These are phyloP conservation scores for Callimorpha dominula DNA, from an alignment of 2,888 invertebrate species.

Conservation along the genomic window DNA sequence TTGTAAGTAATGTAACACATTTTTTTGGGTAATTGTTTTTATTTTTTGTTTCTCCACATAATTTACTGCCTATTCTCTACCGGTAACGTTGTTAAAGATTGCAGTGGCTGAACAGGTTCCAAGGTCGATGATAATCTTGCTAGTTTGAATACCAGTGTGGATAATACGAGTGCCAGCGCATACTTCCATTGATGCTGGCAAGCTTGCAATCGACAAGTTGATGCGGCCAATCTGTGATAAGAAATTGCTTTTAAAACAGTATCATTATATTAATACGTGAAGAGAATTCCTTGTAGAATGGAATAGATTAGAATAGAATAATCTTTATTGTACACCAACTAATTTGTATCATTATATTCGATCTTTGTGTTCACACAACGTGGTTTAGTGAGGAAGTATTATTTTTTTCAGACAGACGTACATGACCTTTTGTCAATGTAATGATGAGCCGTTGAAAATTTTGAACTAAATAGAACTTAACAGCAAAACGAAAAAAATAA, in stretches of 20 bases:
- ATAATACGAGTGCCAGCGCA: conserved; percentile 72
- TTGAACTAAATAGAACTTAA: too few relatives aligned
- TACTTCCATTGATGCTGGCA: conserved; percentile 73
- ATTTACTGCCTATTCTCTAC: conserved; percentile 25
- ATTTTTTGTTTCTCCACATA: neutral
- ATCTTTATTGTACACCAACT: too few relatives aligned
- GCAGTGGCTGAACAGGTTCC: conserved; percentile 71
- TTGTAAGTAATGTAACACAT: neutral
- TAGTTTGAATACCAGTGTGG: conserved; percentile 68
- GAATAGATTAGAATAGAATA: too few relatives aligned
- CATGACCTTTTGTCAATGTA: neutral
- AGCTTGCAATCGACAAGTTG: conserved; percentile 66
- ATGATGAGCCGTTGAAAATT: neutral
- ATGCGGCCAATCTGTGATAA: conserved; percentile 69
- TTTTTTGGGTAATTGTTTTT: neutral
- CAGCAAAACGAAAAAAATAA: too few relatives aligned
- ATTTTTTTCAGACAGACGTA: too few relatives aligned
- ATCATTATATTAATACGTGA: too few relatives aligned
- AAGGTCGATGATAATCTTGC: conserved; percentile 71
- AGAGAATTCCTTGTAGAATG: too few relatives aligned
- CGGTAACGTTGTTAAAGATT: conserved; percentile 59
- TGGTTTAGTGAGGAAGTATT: neutral
- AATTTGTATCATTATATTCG: too few relatives aligned
- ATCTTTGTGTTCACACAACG: neutral
- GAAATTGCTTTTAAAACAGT: neutral